Evolutionary conservation across 2,888 invertebrate genomes (phyloP), one percentile per base, ranked within the genome.

Genomic region (Meandrusa payeni): DNA sequence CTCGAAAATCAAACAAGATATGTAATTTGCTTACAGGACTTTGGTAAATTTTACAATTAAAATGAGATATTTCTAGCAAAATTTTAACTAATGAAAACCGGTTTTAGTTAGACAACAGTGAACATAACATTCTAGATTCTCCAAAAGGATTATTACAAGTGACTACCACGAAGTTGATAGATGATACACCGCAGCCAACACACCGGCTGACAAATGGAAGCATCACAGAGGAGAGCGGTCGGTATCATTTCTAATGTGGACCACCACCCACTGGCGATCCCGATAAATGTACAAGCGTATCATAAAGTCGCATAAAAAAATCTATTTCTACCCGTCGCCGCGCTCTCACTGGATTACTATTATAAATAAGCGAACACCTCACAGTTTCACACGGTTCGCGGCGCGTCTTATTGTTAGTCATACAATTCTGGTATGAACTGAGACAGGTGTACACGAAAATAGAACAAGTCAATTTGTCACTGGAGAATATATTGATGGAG

Each of bases 291-390:
- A 47, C 28, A 24, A 24, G 12, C 17, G 37, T 28, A 37, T 44
- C 48, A 53, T 45, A 44, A 44, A 51, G 41, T 48, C 45, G 36
- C 50, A 57, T 56, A 55, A 58, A 58, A n/a, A 60, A 43, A 54
- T 57, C 58, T 57, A 58, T 61, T 61, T 55, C 48, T 34, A 55
- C 49, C n/a, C 41, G 51, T 46, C 51, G 46, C 49, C 22, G 44
- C 43, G 41, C 47, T 47, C 49, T 46, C 48, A 36, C 41, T 46
- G 49, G 46, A 54, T 46, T 52, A 55, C 54, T 49, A 57, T 57
- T 59, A 57, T 55, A 60, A 59, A 56, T 55, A 56, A 39, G 41
- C 45, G 41, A 40, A 55, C 54, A 57, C 47, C 55, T 57, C 57
- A 56, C 52, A 47, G 42, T 51, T 60, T 47, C 58, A 59, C 59